phyloP scores from a whole-genome alignment of 2,113 vertebrate species.

The Mastomys natalensis region DNA sequence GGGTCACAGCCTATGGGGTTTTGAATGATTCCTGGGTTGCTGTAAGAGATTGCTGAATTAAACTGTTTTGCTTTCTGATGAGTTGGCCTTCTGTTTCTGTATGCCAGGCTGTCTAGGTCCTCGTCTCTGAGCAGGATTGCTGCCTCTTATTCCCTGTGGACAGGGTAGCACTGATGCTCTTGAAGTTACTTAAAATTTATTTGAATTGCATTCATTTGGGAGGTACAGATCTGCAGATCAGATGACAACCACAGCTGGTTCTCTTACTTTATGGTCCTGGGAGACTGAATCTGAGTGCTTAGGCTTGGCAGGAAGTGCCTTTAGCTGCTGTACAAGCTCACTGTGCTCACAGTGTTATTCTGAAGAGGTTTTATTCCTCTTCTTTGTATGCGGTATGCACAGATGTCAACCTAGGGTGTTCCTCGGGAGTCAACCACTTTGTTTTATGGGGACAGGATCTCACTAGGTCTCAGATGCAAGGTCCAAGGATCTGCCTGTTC shows the following conservation, averaged over 20 bases:
- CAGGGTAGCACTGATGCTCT: too few species aligned
- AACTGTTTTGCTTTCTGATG: not conserved
- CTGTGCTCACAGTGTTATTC: not conserved
- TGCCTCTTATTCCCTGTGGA: too few species aligned
- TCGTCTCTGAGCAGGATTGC: not conserved
- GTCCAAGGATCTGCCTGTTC: not conserved
- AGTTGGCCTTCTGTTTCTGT: rapidly evolving
- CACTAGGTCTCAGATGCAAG: not conserved
- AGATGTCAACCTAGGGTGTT: not conserved
- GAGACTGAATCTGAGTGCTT: not conserved
- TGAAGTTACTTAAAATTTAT: not conserved
- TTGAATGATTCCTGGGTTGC: not conserved
- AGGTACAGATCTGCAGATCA: not conserved
- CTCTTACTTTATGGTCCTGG: not conserved
- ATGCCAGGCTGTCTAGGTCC: rapidly evolving
- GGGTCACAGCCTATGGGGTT: not conserved
- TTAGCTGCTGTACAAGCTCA: not conserved
- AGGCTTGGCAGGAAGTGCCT: not conserved
- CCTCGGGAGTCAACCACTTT: not conserved
- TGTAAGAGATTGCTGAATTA: not conserved
- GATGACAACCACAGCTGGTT: not conserved
- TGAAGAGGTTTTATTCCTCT: not conserved
- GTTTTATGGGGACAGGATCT: not conserved
- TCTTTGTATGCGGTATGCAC: not conserved
- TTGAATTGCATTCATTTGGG: not conserved